These are phyloP conservation scores for Pterocles gutturalis DNA, from an alignment of 2,113 vertebrate species.

Conservation along the genomic window DNA sequence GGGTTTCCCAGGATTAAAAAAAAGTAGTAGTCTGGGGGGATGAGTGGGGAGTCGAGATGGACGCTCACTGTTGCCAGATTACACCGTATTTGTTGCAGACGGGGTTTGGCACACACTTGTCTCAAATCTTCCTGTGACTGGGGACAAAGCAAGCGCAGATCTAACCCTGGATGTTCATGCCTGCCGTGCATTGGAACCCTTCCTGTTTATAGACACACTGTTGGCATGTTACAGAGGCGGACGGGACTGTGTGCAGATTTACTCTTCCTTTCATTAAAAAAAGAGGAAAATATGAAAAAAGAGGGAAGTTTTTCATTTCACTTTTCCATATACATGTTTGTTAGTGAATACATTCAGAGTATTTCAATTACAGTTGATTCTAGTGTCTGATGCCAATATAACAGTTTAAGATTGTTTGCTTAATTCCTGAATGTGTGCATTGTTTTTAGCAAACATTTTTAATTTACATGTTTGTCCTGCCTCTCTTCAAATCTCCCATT, in stretches of 20 bases:
- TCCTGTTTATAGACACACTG: neutral
- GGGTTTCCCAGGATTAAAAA: neutral
- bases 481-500: neutral
- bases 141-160: neutral
- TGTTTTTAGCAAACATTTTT: constrained; percentile 65
- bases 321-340: constrained; percentile 37
- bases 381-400: constrained; percentile 46
- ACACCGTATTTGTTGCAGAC: neutral
- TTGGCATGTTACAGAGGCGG: neutral
- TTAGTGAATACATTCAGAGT: constrained; percentile 50
- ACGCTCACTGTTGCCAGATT: neutral
- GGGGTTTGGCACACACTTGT: neutral
- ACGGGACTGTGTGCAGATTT: neutral
- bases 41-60: neutral
- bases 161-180: neutral
- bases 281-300: neutral
- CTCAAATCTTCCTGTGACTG: neutral
- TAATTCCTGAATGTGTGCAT: constrained; percentile 65
- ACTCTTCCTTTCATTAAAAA: neutral
- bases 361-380: constrained; percentile 54
- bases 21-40: neutral
- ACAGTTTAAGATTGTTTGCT: constrained; percentile 69
- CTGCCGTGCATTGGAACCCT: neutral
- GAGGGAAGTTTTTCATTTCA: constrained; percentile 23
- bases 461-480: constrained; percentile 42